Base-by-base conservation (phyloP, 2,113 vertebrate species). In the Turnix velox region DNA sequence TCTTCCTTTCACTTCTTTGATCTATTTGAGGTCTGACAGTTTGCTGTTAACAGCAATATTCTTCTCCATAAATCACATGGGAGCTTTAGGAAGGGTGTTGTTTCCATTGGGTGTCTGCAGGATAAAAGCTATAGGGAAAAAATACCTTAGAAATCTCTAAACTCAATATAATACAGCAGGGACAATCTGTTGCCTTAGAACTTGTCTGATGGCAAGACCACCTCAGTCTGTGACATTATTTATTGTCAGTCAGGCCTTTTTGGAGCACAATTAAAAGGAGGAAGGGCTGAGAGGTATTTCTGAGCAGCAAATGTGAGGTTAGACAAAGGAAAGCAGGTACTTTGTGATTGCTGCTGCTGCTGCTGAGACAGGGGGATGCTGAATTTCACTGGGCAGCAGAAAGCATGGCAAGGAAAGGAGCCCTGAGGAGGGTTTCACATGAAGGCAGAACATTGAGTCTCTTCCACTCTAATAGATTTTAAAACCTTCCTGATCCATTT, bases 1-100 rank as follows among this genome's bases (percentile, higher is more conserved):
- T 92, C 69, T 92, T 93, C 4, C 4, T 95, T 95, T 87, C 63
- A 73, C 35, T 66, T 78, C 96, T 97, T 97, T 98, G 98, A 97
- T 97, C 93, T 97, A 24, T 28, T 51, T 91, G 92, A 92, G 94
- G 83, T 93, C 92, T 97, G 97, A 94, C 96, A 78, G 94, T 66
- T 82, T 88, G 72, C 78, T 92, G 85, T 92, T 95, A 96, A 71
- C 82, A 74, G 84, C 85, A 96, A 93, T 90, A 77, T 83, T 93
- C 90, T 66, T 79, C 83, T 93, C 90, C 76, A 91, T 94, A 97
- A 97, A 96, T 96, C 97, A 96, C 85, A 89, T 6, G 25, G 71
- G 83, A 51, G 52, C 16, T 37, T 84, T 83, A 24, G 72, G 52
- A 65, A 83, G 93, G 61, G 84, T 49, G 49, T 3, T 73, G 45